These are phyloP conservation scores for Ophion obscuratus DNA, from an alignment of 2,888 invertebrate species.

Conservation along the genomic window DNA sequence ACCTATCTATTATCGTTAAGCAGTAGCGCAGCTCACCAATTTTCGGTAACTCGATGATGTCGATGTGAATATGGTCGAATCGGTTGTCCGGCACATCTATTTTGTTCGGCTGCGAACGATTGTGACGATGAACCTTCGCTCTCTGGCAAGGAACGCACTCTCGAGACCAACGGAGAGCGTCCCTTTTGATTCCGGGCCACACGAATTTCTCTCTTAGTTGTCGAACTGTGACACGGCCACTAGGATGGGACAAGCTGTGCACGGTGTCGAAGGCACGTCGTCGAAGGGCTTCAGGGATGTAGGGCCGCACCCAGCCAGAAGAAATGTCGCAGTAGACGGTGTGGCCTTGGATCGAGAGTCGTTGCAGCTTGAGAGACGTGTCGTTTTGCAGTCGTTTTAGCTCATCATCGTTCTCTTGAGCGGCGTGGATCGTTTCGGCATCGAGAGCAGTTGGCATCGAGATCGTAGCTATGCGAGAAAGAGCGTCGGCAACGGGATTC, in stretches of 20 bases:
- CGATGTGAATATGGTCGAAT: too few species aligned
- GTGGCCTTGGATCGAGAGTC: slow-evolving; percentile 13
- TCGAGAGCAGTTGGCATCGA: too few species aligned
- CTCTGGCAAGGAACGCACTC: slow-evolving; percentile 76
- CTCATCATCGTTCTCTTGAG: slow-evolving; percentile 31
- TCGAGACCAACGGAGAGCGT: too few species aligned
- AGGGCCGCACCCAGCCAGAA: slow-evolving; percentile 36
- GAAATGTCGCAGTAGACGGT: slow-evolving; percentile 46
- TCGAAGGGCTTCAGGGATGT: slow-evolving; percentile 35
- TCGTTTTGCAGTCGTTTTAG: not conserved
- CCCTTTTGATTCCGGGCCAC: slow-evolving; percentile 73
- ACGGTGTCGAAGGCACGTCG: slow-evolving; percentile 32
- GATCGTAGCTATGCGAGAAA: too few species aligned
- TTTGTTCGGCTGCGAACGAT: too few species aligned
- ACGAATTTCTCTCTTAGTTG: slow-evolving; percentile 63
- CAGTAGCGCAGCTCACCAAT: too few species aligned
- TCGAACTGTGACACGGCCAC: slow-evolving; percentile 15
- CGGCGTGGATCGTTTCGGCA: too few species aligned
- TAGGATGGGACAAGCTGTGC: slow-evolving; percentile 46
- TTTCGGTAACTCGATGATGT: not conserved
- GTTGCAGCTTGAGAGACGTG: slow-evolving; percentile 37
- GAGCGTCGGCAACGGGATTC: too few species aligned
- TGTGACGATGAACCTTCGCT: too few species aligned
- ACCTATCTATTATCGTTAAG: too few species aligned
- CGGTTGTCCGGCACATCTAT: too few species aligned